Evolutionary conservation across 2,888 invertebrate genomes (phyloP).

Genomic region (Morpho helenor): DNA sequence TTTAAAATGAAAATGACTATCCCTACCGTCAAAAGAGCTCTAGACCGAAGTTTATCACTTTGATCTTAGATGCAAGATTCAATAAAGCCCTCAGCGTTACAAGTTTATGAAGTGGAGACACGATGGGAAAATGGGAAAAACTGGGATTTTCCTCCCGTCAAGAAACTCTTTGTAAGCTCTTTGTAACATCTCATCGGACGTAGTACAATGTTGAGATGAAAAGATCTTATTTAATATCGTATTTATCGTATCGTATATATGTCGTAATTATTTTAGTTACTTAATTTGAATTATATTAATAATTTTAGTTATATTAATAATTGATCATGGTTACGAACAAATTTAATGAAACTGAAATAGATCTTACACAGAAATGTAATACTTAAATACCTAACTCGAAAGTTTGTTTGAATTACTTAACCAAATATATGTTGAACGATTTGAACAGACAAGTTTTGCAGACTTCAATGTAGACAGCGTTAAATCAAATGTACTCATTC

Average conservation of each 20-base stretch:
- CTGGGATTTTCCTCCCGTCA: conserved; percentile 22
- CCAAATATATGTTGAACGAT: conserved; percentile 21
- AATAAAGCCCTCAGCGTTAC: conserved; percentile 25
- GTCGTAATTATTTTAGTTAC: conserved; percentile 14
- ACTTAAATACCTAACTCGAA: too few species aligned
- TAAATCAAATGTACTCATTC: conserved; percentile 11
- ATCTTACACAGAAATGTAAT: too few species aligned
- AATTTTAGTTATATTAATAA: too few species aligned
- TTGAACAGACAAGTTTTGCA: conserved; percentile 13
- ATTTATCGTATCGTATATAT: conserved; percentile 13
- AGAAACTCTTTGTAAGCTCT: conserved; percentile 28
- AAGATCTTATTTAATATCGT: conserved; percentile 22
- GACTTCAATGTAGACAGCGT: conserved; percentile 9
- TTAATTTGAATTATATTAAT: not conserved
- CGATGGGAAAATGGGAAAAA: conserved; percentile 22
- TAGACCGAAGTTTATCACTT: conserved; percentile 12
- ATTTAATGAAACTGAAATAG: too few species aligned
- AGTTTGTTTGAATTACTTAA: conserved; percentile 5
- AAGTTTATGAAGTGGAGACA: conserved; percentile 23
- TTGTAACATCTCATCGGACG: conserved; percentile 27
- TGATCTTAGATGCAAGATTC: conserved; percentile 22
- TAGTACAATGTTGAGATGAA: conserved; percentile 22
- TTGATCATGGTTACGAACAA: too few species aligned
- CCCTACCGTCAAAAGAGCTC: conserved; percentile 11
- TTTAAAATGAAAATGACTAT: conserved; percentile 5